phyloP scores from a whole-genome alignment of 1,140 invertebrate genomes.

The Trigoniulus corallinus region DNA sequence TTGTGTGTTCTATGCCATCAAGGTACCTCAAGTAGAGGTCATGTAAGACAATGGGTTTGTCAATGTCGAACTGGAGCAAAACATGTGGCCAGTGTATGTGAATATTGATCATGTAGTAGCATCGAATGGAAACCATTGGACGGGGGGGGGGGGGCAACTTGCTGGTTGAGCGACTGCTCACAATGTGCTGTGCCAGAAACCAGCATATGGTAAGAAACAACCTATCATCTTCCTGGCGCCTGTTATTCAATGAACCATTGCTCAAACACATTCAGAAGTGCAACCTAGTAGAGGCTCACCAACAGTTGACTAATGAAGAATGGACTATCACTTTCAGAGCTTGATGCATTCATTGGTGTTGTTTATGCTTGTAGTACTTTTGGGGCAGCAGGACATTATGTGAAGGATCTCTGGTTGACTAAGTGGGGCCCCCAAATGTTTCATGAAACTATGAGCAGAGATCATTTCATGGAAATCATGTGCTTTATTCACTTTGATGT shows the following conservation, averaged over 20 bases:
- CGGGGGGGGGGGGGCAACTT: too few relatives aligned
- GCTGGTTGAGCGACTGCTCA: too few relatives aligned
- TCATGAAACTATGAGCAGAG: slow-evolving; percentile 4
- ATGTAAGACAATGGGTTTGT: too few relatives aligned
- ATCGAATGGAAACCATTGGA: too few relatives aligned
- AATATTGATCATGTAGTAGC: too few relatives aligned
- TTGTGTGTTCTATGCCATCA: too few relatives aligned
- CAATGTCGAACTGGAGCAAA: too few relatives aligned
- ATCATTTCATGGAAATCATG: slow-evolving; percentile 4
- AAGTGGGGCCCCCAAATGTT: not conserved
- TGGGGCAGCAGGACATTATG: not conserved
- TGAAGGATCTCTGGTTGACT: not conserved
- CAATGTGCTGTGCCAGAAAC: too few relatives aligned
- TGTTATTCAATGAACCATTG: not conserved
- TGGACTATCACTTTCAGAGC: not conserved
- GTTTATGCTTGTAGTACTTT: not conserved
- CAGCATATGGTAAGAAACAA: too few relatives aligned
- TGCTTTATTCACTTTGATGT: slow-evolving; percentile 8
- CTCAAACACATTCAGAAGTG: not conserved
- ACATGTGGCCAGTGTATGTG: too few relatives aligned
- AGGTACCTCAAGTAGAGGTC: too few relatives aligned
- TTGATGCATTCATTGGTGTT: not conserved
- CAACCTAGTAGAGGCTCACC: not conserved
- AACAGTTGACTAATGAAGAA: not conserved
- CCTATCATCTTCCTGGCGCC: too few relatives aligned